Conservation (phyloP, 1,140 invertebrate species). For the Polypedilum pembai region DNA sequence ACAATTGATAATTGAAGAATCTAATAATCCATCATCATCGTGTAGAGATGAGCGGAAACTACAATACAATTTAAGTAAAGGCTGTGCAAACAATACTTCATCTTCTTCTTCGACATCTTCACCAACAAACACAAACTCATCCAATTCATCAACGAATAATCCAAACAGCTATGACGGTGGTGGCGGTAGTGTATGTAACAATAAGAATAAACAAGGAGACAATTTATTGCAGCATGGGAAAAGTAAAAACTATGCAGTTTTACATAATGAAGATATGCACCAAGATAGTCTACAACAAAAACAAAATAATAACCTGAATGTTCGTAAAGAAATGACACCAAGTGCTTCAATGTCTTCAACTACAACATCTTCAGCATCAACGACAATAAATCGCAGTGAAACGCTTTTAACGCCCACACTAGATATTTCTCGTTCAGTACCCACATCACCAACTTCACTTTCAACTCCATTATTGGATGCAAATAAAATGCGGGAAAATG, state of each 20-base stretch:
- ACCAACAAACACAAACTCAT: not conserved
- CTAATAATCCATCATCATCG: slow-evolving; percentile 14
- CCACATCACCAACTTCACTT: slow-evolving; percentile 41
- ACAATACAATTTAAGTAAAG: slow-evolving; percentile 1
- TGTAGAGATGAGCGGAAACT: not conserved
- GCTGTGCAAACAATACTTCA: slow-evolving; percentile 18
- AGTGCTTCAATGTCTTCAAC: not conserved
- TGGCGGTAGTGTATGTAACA: not conserved
- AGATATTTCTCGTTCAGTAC: slow-evolving; percentile 42
- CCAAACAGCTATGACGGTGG: not conserved
- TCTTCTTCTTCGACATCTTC: slow-evolving; percentile 10
- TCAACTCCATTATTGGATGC: slow-evolving; percentile 38
- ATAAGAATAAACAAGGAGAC: not conserved
- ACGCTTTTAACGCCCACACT: slow-evolving; percentile 37
- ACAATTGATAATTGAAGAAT: slow-evolving; percentile 16
- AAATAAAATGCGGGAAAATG: slow-evolving; percentile 37
- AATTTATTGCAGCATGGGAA: not conserved
- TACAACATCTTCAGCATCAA: slow-evolving; percentile 2
- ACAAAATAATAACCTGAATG: not conserved
- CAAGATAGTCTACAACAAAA: not conserved
- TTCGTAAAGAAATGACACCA: not conserved
- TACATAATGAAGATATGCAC: not conserved
- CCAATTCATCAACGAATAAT: slow-evolving; percentile 4
- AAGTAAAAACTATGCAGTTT: not conserved
- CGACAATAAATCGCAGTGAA: slow-evolving; percentile 22